A percentile compares a stretch with the other conserved stretches of the same genome.
Evolutionary conservation across 2,797 vertebrate species (phyloP).

Genomic region (Oophaga sylvatica): DNA sequence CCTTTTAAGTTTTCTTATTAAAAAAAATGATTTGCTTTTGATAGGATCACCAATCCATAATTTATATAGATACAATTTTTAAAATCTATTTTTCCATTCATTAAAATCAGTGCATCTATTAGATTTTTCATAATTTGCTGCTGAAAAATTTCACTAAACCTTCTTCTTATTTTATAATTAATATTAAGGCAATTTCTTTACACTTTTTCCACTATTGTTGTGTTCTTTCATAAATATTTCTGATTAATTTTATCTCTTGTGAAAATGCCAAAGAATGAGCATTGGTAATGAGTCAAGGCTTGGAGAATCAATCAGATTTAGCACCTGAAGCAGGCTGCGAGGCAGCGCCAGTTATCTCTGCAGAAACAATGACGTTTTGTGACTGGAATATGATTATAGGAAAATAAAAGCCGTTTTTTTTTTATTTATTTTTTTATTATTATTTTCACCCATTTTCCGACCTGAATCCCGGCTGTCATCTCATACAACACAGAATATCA

Average conservation of each 20-base stretch:
- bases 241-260: constrained; percentile 33
- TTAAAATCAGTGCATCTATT: too few species aligned
- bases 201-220: neutral
- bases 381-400: constrained; percentile 59
- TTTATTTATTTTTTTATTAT: neutral
- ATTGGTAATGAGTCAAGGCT: constrained; percentile 56
- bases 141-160: neutral
- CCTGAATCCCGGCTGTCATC: constrained; percentile 62
- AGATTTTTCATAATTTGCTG: neutral
- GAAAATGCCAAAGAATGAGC: constrained; percentile 43
- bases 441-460: constrained; percentile 53
- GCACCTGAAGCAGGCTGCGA: constrained; percentile 46
- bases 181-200: neutral
- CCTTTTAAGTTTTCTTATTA: too few species aligned
- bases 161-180: constrained; percentile 5
- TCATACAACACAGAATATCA: constrained; percentile 63
- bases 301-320: constrained; percentile 60
- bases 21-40: too few species aligned
- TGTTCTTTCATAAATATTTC: constrained; percentile 55
- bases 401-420: constrained; percentile 20
- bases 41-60: too few species aligned
- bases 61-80: too few species aligned
- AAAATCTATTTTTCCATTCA: too few species aligned
- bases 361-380: constrained; percentile 58
- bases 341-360: constrained; percentile 53